Conservation (phyloP, 2,888 invertebrate species). For the Neocrepidodera transversa region DNA sequence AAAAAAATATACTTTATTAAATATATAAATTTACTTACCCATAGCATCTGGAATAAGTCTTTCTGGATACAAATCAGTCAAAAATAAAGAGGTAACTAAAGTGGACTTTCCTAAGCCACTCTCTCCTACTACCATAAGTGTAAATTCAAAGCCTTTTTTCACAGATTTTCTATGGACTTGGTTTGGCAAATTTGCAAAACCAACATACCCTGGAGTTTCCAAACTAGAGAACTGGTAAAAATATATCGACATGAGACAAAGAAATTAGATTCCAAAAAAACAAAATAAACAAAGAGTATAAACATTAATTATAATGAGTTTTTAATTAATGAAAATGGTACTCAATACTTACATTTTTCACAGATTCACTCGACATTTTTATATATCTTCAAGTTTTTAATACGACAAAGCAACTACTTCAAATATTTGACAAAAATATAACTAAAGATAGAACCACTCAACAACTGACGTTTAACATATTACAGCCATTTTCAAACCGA, state of each 20-base stretch:
- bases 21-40: constrained; percentile 65
- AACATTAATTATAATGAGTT: constrained; percentile 7
- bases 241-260: neutral
- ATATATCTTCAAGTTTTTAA: constrained; percentile 7
- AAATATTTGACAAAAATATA: constrained; percentile 27
- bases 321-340: constrained; percentile 7
- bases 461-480: constrained; percentile 21
- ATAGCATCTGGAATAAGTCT: constrained; percentile 86
- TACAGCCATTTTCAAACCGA: constrained; percentile 28
- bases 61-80: constrained; percentile 95
- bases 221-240: constrained; percentile 76
- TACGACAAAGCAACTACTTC: constrained; percentile 25
- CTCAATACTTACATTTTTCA: constrained; percentile 65
- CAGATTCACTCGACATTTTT: constrained; percentile 67
- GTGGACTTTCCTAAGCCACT: constrained; percentile 95
- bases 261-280: constrained; percentile 8
- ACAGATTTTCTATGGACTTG: constrained; percentile 97
- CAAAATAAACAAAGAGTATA: constrained; percentile 18
- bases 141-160: constrained; percentile 97
- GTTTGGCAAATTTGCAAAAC: constrained; percentile 94
- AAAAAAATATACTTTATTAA: too few relatives aligned
- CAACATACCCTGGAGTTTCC: constrained; percentile 89
- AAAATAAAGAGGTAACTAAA: constrained; percentile 91
- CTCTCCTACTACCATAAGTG: constrained; percentile 88
- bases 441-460: constrained; percentile 11